Percentiles rank a stretch among this genome's conserved stretches.
phyloP scores from a whole-genome alignment of 2,888 invertebrate genomes.

The Venusia cambrica region DNA sequence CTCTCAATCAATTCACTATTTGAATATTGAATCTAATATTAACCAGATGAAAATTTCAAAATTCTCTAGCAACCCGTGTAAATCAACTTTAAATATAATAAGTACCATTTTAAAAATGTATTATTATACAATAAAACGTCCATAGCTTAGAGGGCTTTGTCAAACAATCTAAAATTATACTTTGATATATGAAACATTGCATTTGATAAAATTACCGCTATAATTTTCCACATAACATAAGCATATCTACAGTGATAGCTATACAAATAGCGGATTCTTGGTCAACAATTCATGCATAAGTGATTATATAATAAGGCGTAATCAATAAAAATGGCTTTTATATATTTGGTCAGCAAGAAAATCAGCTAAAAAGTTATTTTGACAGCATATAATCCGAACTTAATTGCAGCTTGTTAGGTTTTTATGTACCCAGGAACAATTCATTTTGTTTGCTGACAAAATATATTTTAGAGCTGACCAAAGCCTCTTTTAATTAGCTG shows the following conservation, averaged over 20 bases:
- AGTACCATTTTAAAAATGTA: conserved; percentile 62
- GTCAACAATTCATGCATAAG: conserved; percentile 60
- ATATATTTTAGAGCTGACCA: too few relatives aligned
- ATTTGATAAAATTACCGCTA: conserved; percentile 48
- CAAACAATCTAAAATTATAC: conserved; percentile 58
- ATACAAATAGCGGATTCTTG: conserved; percentile 50
- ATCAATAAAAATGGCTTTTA: too few relatives aligned
- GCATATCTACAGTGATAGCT: conserved; percentile 63
- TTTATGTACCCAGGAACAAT: too few relatives aligned
- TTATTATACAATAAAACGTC: conserved; percentile 68
- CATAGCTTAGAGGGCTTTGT: conserved; percentile 59
- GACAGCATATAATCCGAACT: too few relatives aligned
- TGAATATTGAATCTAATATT: conserved; percentile 52
- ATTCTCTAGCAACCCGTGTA: conserved; percentile 73
- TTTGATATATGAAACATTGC: conserved; percentile 53
- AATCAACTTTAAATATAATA: conserved; percentile 49
- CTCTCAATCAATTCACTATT: conserved; percentile 54
- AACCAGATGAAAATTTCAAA: conserved; percentile 56
- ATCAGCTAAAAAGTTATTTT: too few relatives aligned
- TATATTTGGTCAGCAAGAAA: too few relatives aligned
- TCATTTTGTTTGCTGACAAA: too few relatives aligned
- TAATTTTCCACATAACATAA: conserved; percentile 63
- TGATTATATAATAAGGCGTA: conserved; percentile 58
- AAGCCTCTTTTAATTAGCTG: too few relatives aligned
- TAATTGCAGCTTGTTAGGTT: too few relatives aligned